Evolutionary conservation across 2,797 vertebrate species (phyloP).

Genomic region (Eutrigla gurnardus): DNA sequence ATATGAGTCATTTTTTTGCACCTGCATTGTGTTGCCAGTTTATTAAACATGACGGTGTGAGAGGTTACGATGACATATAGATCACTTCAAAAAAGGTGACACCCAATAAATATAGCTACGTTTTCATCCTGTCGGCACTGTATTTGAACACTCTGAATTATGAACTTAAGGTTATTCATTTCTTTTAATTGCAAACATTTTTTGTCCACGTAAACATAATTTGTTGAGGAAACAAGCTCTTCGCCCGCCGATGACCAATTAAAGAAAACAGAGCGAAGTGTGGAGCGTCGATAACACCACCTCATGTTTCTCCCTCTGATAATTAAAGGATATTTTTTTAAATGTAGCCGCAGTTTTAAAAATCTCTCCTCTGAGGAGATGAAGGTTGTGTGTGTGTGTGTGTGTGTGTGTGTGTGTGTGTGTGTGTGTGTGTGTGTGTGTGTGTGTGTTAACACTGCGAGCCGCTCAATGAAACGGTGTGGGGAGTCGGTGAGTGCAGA

Average conservation of each 20-base stretch:
- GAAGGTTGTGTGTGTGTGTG: slow-evolving; percentile 19
- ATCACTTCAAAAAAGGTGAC: slow-evolving; percentile 41
- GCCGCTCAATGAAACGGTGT: slow-evolving; percentile 68
- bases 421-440: neutral
- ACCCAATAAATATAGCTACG: slow-evolving; percentile 24
- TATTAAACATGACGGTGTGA: slow-evolving; percentile 16
- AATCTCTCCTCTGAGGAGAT: slow-evolving; percentile 43
- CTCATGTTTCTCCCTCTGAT: slow-evolving; percentile 56
- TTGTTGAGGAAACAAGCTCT: slow-evolving; percentile 23
- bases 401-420: slow-evolving; percentile 25
- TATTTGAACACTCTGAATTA: slow-evolving; percentile 26
- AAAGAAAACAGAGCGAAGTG: slow-evolving; percentile 52
- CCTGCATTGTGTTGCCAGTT: neutral
- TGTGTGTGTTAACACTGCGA: slow-evolving; percentile 50
- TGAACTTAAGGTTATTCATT: slow-evolving; percentile 41
- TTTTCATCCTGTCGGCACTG: slow-evolving; percentile 14
- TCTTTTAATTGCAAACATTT: slow-evolving; percentile 24
- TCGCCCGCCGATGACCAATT: slow-evolving; percentile 48
- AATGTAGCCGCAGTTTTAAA: slow-evolving; percentile 36
- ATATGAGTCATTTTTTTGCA: neutral
- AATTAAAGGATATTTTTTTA: slow-evolving; percentile 63
- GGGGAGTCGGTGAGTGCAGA: slow-evolving; percentile 78
- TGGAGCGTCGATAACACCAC: slow-evolving; percentile 54
- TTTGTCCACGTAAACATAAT: slow-evolving; percentile 18
- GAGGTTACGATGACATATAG: slow-evolving; percentile 16